These are phyloP conservation scores for Eulemur mongoz DNA, from an alignment of 2,797 vertebrate species.

Conservation along the genomic window DNA sequence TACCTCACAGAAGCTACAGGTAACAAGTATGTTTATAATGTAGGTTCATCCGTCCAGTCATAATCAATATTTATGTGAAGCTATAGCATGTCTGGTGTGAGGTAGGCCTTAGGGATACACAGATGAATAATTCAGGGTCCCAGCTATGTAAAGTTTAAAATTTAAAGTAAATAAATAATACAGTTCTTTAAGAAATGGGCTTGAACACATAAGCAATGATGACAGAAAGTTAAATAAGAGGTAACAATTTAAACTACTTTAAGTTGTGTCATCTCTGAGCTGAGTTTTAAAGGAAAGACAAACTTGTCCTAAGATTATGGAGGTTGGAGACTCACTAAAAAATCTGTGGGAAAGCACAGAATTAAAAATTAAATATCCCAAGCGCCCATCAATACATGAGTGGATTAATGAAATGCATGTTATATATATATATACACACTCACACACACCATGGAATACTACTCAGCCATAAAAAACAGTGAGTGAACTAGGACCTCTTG, in stretches of 20 bases:
- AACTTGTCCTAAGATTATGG: neutral
- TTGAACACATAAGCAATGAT: neutral
- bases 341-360: neutral
- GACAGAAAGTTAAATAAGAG: neutral
- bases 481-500: too few relatives aligned
- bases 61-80: neutral
- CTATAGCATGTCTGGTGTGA: neutral
- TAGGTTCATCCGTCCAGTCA: neutral
- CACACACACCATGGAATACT: too few relatives aligned
- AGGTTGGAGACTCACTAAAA: neutral
- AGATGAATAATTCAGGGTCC: neutral
- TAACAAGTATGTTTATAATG: neutral
- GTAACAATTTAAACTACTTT: neutral
- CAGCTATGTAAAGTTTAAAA: neutral
- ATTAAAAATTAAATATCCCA: neutral
- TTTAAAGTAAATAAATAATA: neutral
- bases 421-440: too few relatives aligned
- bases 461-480: too few relatives aligned
- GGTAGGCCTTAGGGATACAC: neutral
- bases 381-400: too few relatives aligned
- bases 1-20: neutral
- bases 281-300: neutral
- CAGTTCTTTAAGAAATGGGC: neutral
- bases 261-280: neutral
- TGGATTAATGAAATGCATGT: too few relatives aligned